Base-by-base conservation (phyloP, 1,140 invertebrate genomes). In the Ephestia elutella region DNA sequence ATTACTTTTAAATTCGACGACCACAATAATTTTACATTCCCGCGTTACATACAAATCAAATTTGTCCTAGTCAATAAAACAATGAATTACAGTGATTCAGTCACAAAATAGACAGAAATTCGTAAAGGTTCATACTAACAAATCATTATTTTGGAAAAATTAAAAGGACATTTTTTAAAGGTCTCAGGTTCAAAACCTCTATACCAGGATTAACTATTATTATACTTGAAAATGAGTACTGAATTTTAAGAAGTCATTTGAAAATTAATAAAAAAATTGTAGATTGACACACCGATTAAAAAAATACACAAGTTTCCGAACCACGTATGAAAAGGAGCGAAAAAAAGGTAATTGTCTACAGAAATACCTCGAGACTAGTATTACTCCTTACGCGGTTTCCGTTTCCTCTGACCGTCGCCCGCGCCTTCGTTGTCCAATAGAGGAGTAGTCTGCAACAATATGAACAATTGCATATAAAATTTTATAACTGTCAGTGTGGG, bases 341-440 rank as follows among this genome's bases (percentile, higher is more conserved):
- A 44, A 44, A 44, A 17, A n/a, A 20, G 48, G n/a, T 15, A 57
- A 20, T 30, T 15, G 13, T 4, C 38, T 44, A 44, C 38, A 44
- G 15, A 44, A 15, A 17, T 28, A 49, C 56, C 30, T 54, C 49
- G 48, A 49, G 3, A 53, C 20, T 19, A 21, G 17, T 51, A 25
- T 86, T 76, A 91, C 75, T 91, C 90, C 74, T 90, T 90, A 63
- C 90, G 87, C 18, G 90, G 82, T 71, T 90, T 91, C 62, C 90
- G 76, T 72, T 90, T 90, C 68, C 89, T 80, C 17, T 89, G 87
- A 0, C 82, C 85, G 62, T 90, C 90, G 48, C 85, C 89, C 4
- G 78, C 73, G 48, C 72, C 82, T n/a, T 82, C 82, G 18, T 73
- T 70, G 65, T 80, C 77, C n/a, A 75, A 64, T 10, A 62, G 59